Conservation (phyloP, 1,140 invertebrate species). For the Philopotamus ludificatus region DNA sequence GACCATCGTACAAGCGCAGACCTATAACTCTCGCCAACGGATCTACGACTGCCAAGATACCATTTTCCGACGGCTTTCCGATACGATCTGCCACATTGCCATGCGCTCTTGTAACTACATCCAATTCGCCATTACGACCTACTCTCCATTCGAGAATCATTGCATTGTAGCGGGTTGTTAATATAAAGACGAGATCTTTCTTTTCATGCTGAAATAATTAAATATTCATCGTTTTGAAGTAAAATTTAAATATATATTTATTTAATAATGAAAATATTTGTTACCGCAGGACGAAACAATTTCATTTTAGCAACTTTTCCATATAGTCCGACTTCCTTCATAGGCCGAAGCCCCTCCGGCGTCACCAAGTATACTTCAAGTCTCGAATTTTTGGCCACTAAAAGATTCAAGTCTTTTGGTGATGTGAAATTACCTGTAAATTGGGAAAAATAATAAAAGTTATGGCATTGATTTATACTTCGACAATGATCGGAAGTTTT, state of each 20-base stretch:
- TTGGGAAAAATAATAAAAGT: constrained; percentile 22
- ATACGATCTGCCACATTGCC: constrained; percentile 93
- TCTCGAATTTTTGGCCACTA: constrained; percentile 93
- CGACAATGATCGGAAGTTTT: too few species aligned
- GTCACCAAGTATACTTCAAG: constrained; percentile 97
- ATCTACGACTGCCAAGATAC: constrained; percentile 94
- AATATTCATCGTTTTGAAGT: too few species aligned
- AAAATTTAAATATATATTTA: too few species aligned
- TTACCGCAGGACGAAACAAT: constrained; percentile 87
- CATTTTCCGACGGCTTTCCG: constrained; percentile 88
- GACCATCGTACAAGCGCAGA: constrained; percentile 91
- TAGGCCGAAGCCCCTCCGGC: constrained; percentile 88
- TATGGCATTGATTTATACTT: too few species aligned
- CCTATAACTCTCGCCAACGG: constrained; percentile 93
- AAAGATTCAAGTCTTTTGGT: constrained; percentile 88
- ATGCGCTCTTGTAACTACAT: constrained; percentile 93
- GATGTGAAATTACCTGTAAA: constrained; percentile 93
- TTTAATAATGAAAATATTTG: constrained; percentile 43
- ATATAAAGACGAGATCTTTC: constrained; percentile 92
- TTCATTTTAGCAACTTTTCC: constrained; percentile 94
- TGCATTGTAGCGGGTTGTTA: constrained; percentile 92
- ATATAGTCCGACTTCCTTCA: constrained; percentile 96
- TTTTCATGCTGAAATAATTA: constrained; percentile 85
- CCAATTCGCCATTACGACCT: constrained; percentile 68
- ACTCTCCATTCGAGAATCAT: constrained; percentile 92